Evolutionary conservation across 1,140 invertebrate genomes (phyloP), one percentile per base, ranked within the genome.

Genomic region (roundworm (Caenorhabditis elegans)): DNA sequence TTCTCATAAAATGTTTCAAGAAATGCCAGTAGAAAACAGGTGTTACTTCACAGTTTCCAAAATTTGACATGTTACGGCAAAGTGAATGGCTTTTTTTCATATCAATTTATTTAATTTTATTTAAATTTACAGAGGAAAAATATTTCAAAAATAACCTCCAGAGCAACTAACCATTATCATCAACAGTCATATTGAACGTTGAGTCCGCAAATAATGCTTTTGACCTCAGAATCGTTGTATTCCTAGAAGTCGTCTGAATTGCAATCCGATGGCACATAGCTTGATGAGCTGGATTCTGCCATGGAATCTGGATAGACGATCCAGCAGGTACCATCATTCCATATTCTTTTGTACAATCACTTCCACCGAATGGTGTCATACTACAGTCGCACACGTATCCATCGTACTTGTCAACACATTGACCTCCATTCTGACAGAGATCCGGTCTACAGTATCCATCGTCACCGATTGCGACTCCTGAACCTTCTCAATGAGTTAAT

Each of bases 211-310:
- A 88, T 11, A 90, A 76, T 2, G 87, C 88, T 31, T 82, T 80
- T 2, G 87, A 83, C 65, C 83, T 77, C 5, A 88, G 49, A 15
- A 88, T 70, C 10, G 86, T 79, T 1, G 89, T 79, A 26, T 82
- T 84, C 2, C 17, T 76, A 5, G 76, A 76, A 17, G 31, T n/a
- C 22, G 87, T 90, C 36, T 90, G 83, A 15, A 88, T 76, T 49
- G 82, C 88, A 24, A 89, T 87, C 26, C 88, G 83, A 55, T 88
- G 89, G 80, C 88, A 89, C 51, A 83, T 89, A 34, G 87, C 22
- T 26, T 86, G 80, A 77, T 90, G 88, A 36, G 85, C 81, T 22
- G 87, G 88, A 83, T 89, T 88, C 76, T 87, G 89, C 88, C 88
- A 88, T 22, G 88, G 86, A 70, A 89, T 89, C 17, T 77, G 83